A percentile compares a stretch with the other conserved stretches of the same genome.
Conservation (phyloP, 2,888 invertebrate genomes). For the Ceramica pisi region DNA sequence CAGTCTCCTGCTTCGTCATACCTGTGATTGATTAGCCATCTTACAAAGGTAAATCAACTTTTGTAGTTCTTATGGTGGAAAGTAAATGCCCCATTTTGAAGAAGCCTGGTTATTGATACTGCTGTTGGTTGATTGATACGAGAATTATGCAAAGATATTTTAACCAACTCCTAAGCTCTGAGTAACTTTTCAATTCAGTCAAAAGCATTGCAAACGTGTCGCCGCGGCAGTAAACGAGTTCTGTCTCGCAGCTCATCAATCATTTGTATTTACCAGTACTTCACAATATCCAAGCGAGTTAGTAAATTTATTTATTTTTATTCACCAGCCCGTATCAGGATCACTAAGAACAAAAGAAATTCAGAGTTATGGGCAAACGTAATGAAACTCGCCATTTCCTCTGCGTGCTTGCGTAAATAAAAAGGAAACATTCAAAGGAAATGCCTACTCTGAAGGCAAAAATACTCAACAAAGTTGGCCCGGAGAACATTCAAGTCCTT, state of each 20-base stretch:
- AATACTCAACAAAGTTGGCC: constrained; percentile 75
- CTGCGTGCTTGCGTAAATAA: constrained; percentile 80
- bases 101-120: not conserved
- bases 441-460: constrained; percentile 73
- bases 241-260: constrained; percentile 42
- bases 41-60: not conserved
- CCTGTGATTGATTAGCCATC: constrained; percentile 1
- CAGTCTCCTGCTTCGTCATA: not conserved
- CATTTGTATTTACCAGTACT: constrained; percentile 19
- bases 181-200: constrained; percentile 36
- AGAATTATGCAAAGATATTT: constrained; percentile 26
- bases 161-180: constrained; percentile 10
- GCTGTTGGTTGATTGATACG: constrained; percentile 11
- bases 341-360: constrained; percentile 68
- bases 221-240: constrained; percentile 26
- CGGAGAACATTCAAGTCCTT: constrained; percentile 78
- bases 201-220: constrained; percentile 23
- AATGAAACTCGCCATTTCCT: constrained; percentile 78
- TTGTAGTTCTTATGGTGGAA: not conserved
- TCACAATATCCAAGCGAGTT: constrained; percentile 42
- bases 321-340: constrained; percentile 60
- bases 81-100: not conserved
- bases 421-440: constrained; percentile 77
- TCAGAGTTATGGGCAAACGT: constrained; percentile 69
- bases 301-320: constrained; percentile 51